Evolutionary conservation across 2,113 vertebrate genomes (phyloP).

Genomic region (Mellivora capensis): DNA sequence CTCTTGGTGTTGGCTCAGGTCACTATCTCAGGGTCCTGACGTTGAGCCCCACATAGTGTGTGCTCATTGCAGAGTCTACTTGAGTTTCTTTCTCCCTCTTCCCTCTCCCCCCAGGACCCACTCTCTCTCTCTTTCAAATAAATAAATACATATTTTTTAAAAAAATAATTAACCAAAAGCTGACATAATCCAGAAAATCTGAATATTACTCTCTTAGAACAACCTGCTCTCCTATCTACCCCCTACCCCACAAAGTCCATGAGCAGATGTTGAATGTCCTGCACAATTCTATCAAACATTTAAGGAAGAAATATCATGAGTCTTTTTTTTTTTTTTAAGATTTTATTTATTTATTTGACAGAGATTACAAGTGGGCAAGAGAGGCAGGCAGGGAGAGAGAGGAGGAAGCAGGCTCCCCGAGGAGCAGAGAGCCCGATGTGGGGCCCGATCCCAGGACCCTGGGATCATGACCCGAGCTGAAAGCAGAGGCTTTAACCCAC

Average conservation of each 20-base stretch:
- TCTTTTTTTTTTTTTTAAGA: too few relatives aligned
- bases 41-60: background rate
- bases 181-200: too few relatives aligned
- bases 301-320: background rate
- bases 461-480: too few relatives aligned
- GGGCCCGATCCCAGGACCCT: too few relatives aligned
- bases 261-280: background rate
- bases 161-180: background rate
- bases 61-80: background rate
- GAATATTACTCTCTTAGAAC: background rate
- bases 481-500: too few relatives aligned
- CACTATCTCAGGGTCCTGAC: background rate
- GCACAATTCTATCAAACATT: background rate
- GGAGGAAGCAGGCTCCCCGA: too few relatives aligned
- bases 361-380: too few relatives aligned
- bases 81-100: background rate
- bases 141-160: background rate
- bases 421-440: too few relatives aligned
- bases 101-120: background rate
- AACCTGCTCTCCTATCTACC: background rate
- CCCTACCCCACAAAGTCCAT: background rate
- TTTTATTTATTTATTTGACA: too few relatives aligned
- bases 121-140: background rate
- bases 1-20: background rate
- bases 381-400: too few relatives aligned